A percentile compares a stretch with the other conserved stretches of the same genome.
Evolutionary conservation across 2,888 invertebrate species (phyloP).

Genomic region (Caprella mutica): DNA sequence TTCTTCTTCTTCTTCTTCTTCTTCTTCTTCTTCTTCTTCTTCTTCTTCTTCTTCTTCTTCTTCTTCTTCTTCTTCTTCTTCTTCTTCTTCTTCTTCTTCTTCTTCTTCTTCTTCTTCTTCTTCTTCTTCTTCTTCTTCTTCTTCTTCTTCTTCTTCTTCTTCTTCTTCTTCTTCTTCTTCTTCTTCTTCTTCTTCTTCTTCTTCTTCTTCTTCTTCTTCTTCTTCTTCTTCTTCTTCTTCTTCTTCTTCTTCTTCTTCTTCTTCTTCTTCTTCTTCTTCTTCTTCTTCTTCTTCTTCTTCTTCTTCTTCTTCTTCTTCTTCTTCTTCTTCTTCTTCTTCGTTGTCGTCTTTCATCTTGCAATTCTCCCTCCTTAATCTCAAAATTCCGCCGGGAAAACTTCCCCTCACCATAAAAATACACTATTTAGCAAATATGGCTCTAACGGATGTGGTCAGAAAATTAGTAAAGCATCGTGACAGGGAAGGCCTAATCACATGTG

Average conservation of each 20-base stretch:
- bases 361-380: too few relatives aligned
- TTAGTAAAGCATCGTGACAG: too few relatives aligned
- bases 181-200: background rate
- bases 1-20: background rate
- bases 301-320: background rate
- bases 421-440: too few relatives aligned
- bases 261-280: background rate
- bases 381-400: too few relatives aligned
- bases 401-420: too few relatives aligned
- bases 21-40: background rate
- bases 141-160: background rate
- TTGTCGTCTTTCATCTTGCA: too few relatives aligned
- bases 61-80: background rate
- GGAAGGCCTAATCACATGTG: too few relatives aligned
- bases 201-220: background rate
- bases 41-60: background rate
- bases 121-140: background rate
- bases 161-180: background rate
- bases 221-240: background rate
- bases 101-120: background rate
- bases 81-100: background rate
- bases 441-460: too few relatives aligned
- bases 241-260: background rate
- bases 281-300: background rate
- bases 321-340: background rate